phyloP scores from a whole-genome alignment of 2,888 invertebrate species.

The Dysmachus trigonus region DNA sequence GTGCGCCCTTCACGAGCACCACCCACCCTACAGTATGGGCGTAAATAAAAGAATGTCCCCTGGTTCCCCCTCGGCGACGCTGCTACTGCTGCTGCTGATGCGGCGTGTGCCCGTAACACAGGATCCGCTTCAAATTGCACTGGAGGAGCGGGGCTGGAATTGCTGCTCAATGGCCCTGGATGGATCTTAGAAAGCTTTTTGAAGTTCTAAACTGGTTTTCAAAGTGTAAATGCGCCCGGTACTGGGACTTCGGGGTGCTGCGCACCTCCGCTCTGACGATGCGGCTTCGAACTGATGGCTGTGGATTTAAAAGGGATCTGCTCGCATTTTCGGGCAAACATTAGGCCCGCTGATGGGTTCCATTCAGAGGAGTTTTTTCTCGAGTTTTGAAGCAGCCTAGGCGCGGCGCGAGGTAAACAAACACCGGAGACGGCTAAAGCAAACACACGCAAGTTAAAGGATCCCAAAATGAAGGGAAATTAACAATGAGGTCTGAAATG shows the following conservation, averaged over 20 bases:
- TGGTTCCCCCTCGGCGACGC: background rate
- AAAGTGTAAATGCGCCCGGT: conserved; percentile 17
- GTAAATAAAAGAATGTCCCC: conserved; percentile 15
- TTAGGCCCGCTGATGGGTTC: background rate
- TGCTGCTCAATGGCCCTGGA: conserved; percentile 43
- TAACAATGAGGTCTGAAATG: background rate
- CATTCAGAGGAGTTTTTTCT: background rate
- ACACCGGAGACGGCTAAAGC: background rate
- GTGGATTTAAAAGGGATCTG: background rate
- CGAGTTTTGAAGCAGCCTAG: background rate
- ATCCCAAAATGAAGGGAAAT: background rate
- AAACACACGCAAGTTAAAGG: background rate
- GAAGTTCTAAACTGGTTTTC: conserved; percentile 43
- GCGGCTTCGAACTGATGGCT: background rate
- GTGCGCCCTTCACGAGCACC: background rate
- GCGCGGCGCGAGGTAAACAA: background rate
- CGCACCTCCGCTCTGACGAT: no score
- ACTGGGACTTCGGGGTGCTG: background rate
- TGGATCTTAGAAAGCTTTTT: conserved; percentile 46
- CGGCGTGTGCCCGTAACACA: background rate
- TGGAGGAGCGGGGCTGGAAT: conserved; percentile 36
- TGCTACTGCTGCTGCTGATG: no score
- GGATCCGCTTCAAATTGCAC: conserved; percentile 34
- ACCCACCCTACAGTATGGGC: background rate
- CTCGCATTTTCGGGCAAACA: background rate